phyloP scores from a whole-genome alignment of 2,888 invertebrate species.

The Tetrapedia diversipes region DNA sequence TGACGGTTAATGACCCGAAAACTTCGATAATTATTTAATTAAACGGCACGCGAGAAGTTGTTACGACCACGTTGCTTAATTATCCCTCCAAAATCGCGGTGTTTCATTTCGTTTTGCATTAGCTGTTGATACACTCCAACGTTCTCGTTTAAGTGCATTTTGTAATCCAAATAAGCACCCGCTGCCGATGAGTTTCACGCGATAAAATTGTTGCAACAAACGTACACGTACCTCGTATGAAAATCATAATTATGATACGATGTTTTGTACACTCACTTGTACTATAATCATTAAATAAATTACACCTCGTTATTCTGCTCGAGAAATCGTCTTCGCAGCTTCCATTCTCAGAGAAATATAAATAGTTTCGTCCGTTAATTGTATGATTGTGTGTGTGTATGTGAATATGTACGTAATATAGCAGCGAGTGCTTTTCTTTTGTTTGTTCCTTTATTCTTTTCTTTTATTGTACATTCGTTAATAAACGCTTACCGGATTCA shows the following conservation, averaged over 20 bases:
- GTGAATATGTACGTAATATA: too few species aligned
- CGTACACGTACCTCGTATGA: background rate
- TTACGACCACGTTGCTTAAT: background rate
- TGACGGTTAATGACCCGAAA: background rate
- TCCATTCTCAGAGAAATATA: too few species aligned
- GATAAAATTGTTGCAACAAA: background rate
- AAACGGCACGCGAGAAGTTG: background rate
- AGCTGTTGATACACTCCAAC: background rate
- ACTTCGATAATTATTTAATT: background rate
- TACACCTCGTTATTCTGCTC: background rate
- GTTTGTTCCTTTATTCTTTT: too few species aligned
- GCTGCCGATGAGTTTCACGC: background rate
- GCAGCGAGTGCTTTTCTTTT: too few species aligned
- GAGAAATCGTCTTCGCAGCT: background rate
- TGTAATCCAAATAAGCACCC: background rate
- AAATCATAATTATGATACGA: background rate
- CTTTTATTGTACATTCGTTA: too few species aligned
- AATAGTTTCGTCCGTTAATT: too few species aligned
- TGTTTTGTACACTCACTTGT: constrained; percentile 3
- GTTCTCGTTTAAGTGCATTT: background rate
- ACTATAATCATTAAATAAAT: constrained; percentile 2
- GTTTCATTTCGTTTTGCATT: constrained; percentile 3
- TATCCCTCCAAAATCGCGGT: background rate
- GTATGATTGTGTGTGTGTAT: too few species aligned
- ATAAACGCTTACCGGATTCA: too few species aligned